Percentiles rank a stretch among this genome's conserved stretches.
Evolutionary conservation across 2,797 vertebrate species (phyloP).

Genomic region (Thaleichthys pacificus): DNA sequence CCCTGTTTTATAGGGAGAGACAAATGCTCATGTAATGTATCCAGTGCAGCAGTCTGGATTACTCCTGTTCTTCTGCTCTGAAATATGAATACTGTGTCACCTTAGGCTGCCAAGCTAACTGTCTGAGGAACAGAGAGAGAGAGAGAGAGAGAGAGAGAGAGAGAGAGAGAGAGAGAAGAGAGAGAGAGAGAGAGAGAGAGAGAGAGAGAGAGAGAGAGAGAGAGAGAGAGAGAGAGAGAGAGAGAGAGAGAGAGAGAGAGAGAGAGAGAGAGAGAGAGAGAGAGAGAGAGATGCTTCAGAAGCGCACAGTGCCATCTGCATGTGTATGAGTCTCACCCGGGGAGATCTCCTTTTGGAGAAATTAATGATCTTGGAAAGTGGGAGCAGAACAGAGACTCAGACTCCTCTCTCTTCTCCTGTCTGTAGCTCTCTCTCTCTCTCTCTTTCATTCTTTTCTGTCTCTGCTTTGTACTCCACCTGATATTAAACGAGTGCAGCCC

Average conservation of each 20-base stretch:
- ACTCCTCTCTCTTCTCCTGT: constrained; percentile 40
- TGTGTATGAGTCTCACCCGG: constrained; percentile 77
- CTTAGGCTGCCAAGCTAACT: constrained; percentile 73
- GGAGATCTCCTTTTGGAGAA: constrained; percentile 77
- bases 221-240: constrained; percentile 51
- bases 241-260: constrained; percentile 29
- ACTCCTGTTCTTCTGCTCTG: constrained; percentile 60
- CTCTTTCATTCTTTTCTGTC: constrained; percentile 43
- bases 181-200: constrained; percentile 35
- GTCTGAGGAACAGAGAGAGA: constrained; percentile 53
- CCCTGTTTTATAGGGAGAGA: constrained; percentile 73
- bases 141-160: constrained; percentile 46
- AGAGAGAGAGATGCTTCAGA: constrained; percentile 61
- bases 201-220: not conserved
- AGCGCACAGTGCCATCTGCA: constrained; percentile 74
- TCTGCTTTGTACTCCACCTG: constrained; percentile 67
- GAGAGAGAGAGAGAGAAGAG: constrained; percentile 49
- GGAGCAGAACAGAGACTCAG: constrained; percentile 66
- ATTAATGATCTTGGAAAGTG: constrained; percentile 80
- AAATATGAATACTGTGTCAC: constrained; percentile 80
- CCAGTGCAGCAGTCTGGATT: constrained; percentile 69
- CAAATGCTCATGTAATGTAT: constrained; percentile 77
- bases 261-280: constrained; percentile 47
- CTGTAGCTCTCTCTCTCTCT: constrained; percentile 37
- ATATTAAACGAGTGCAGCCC: constrained; percentile 68